Evolutionary conservation across 2,113 vertebrate genomes (phyloP).

Genomic region (Phocoena sinus): DNA sequence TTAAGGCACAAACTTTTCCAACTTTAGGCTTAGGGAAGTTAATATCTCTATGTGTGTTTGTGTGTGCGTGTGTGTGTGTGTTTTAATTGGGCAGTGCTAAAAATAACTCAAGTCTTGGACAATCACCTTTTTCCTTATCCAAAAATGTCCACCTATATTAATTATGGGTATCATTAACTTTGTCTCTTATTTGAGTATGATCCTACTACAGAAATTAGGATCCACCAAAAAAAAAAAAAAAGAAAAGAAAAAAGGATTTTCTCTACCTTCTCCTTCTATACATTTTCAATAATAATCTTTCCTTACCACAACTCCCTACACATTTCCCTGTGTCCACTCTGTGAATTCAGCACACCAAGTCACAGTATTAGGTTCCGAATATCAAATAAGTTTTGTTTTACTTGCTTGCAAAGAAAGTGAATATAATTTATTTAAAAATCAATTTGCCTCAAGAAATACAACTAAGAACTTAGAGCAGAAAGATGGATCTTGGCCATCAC

Average conservation of each 20-base stretch:
- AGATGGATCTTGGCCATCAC: background rate
- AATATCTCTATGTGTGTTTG: background rate
- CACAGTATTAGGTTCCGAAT: background rate
- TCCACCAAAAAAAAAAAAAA: background rate
- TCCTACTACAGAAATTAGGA: background rate
- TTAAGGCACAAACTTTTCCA: background rate
- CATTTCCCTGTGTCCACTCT: background rate
- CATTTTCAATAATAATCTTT: background rate
- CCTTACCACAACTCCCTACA: background rate
- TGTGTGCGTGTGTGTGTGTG: background rate
- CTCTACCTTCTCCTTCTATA: background rate
- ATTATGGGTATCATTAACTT: background rate
- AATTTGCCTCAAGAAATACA: conserved; percentile 33
- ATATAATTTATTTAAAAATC: conserved; percentile 39
- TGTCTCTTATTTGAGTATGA: background rate
- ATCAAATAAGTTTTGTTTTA: background rate
- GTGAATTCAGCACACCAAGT: background rate
- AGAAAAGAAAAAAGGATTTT: background rate
- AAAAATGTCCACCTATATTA: background rate
- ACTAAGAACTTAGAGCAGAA: conserved; percentile 21
- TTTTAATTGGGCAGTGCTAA: background rate
- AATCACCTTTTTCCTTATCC: background rate
- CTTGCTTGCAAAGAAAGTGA: conserved; percentile 11
- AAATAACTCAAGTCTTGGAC: background rate
- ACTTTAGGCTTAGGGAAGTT: background rate